phyloP scores from a whole-genome alignment of 2,113 vertebrate genomes.

The Corapipo altera region DNA sequence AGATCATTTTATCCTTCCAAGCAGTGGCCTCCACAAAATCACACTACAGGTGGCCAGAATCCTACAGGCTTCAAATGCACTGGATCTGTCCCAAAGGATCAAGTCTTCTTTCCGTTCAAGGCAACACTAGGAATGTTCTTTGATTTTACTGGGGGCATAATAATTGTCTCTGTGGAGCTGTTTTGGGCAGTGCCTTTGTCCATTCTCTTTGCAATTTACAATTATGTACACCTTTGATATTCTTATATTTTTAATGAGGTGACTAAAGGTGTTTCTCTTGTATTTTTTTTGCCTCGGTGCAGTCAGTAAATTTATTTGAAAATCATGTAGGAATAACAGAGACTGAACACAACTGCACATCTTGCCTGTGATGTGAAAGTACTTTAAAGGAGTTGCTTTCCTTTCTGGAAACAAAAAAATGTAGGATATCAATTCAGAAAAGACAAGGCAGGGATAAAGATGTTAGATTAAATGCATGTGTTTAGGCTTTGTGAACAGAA shows the following conservation, averaged over 20 bases:
- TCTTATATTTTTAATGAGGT: not conserved
- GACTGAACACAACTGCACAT: not conserved
- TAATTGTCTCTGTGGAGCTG: not conserved
- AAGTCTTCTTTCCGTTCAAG: not conserved
- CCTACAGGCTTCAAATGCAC: not conserved
- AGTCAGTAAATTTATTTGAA: not conserved
- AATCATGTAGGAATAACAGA: not conserved
- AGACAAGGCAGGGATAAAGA: not conserved
- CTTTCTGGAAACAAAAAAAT: not conserved
- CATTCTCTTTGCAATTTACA: not conserved
- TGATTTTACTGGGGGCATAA: not conserved
- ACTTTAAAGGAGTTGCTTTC: not conserved
- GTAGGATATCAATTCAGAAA: not conserved
- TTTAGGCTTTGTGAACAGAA: conserved; percentile 16
- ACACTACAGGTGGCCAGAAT: not conserved
- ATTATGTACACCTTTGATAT: not conserved
- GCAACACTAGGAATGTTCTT: not conserved
- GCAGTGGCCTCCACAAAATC: not conserved
- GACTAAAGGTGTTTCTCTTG: not conserved
- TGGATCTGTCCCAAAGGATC: not conserved
- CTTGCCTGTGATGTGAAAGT: not conserved
- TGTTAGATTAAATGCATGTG: not conserved
- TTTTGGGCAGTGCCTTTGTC: not conserved
- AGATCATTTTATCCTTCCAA: not conserved
- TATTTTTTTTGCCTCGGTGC: not conserved